Evolutionary conservation across 2,797 vertebrate species (phyloP), one percentile per base, ranked within the genome.

Genomic region (Tragopan temminckii): DNA sequence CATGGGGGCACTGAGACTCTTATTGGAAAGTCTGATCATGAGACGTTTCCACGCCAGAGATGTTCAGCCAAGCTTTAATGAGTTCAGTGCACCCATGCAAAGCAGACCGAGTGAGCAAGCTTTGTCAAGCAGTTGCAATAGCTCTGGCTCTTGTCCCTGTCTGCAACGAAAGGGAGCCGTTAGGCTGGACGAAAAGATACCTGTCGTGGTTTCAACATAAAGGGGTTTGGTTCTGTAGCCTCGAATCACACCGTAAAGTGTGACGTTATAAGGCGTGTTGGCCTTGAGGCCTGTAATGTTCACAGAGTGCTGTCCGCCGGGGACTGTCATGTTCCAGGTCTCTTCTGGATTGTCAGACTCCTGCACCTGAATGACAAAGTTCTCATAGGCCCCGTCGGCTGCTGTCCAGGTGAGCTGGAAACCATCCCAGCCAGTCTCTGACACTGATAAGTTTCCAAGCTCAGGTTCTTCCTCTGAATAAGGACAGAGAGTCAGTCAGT

Each of bases 341-440:
- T 98, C 97, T 46, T 97, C 96, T 1, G 97, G 93, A 62, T 96
- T 96, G 72, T 98, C 98, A 80, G 98, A 21, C 95, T 99, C 99
- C 97, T 98, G 98, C 97, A 99, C 98, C 98, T 99, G 98, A 96
- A 99, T 94, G 95, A 99, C 96, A 99, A 99, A 99, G 97, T 87
- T 98, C 96, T 99, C 98, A 98, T 97, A 99, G 69, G 98, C 97
- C 85, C 98, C 98, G 3, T 97, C 97, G 0, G 94, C 91, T 74
- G 98, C 98, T 31, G 91, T 98, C 99, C 99, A 99, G 97, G 98
- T 98, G 89, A 98, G 98, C 96, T 97, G 99, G 97, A 99, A 98
- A 94, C 98, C 96, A 95, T 98, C 98, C 98, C 99, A 99, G 96
- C 98, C 98, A 95, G 97, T 82, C 95, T 98, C 97, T 84, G 98